Percentiles rank a stretch among this genome's conserved stretches.
Conservation (phyloP, 2,888 invertebrate genomes). For the Hypsopygia costalis region DNA sequence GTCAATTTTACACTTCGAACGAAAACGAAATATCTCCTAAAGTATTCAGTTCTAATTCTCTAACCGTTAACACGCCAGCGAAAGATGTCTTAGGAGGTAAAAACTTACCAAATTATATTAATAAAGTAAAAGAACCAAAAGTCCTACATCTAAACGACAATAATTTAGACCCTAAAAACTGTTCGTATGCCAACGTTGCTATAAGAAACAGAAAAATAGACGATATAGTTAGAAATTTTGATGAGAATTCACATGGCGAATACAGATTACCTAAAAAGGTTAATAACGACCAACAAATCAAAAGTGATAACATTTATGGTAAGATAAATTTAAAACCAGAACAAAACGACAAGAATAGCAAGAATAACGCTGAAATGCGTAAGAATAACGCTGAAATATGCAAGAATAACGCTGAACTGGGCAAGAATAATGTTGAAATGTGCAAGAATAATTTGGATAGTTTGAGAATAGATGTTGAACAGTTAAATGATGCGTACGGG, state of each 20-base stretch:
- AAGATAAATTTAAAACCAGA: slow-evolving; percentile 52
- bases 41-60: slow-evolving; percentile 88
- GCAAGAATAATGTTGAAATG: slow-evolving; percentile 20
- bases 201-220: slow-evolving; percentile 68
- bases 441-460: slow-evolving; percentile 11
- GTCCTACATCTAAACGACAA: slow-evolving; percentile 58
- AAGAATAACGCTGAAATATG: slow-evolving; percentile 19
- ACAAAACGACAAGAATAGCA: slow-evolving; percentile 24
- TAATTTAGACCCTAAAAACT: slow-evolving; percentile 58
- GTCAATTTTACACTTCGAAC: slow-evolving; percentile 64
- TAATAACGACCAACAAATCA: slow-evolving; percentile 61
- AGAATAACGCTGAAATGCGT: slow-evolving; percentile 15
- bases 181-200: slow-evolving; percentile 64
- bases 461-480: slow-evolving; percentile 15
- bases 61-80: slow-evolving; percentile 90
- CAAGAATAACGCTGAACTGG: slow-evolving; percentile 25
- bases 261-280: slow-evolving; percentile 61
- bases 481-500: slow-evolving; percentile 23
- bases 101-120: slow-evolving; percentile 81
- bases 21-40: slow-evolving; percentile 84
- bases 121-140: slow-evolving; percentile 75
- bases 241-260: slow-evolving; percentile 49
- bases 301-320: slow-evolving; percentile 61
- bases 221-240: slow-evolving; percentile 72
- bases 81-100: slow-evolving; percentile 88